These are phyloP conservation scores for Drusus annulatus DNA, from an alignment of 1,140 invertebrate genomes.

Conservation along the genomic window DNA sequence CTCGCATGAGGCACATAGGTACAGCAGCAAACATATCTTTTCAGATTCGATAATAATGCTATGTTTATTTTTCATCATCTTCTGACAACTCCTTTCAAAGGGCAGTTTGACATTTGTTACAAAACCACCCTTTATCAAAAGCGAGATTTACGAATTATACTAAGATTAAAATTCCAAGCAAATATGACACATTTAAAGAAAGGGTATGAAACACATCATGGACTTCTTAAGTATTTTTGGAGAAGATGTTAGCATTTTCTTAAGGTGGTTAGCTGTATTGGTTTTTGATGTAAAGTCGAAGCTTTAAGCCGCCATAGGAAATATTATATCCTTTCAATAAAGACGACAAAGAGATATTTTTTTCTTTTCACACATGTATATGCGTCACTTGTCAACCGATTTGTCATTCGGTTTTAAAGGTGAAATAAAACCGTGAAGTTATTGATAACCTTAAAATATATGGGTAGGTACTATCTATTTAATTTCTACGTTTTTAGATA, in stretches of 20 bases:
- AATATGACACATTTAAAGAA: not conserved
- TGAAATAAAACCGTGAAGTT: not conserved
- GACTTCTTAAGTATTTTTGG: not conserved
- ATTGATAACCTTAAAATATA: too few species aligned
- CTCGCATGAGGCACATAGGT: not conserved
- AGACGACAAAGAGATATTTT: slow-evolving; percentile 6
- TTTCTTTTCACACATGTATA: not conserved
- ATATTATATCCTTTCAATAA: slow-evolving; percentile 24
- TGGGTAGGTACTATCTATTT: too few species aligned
- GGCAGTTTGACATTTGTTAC: slow-evolving; percentile 49
- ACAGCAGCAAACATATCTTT: slow-evolving; percentile 51
- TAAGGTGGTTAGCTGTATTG: too few species aligned
- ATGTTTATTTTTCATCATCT: slow-evolving; percentile 59
- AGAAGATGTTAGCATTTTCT: too few species aligned
- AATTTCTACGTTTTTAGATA: too few species aligned
- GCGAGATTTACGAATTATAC: not conserved
- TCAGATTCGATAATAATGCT: slow-evolving; percentile 55
- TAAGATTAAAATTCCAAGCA: not conserved
- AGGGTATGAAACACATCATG: not conserved
- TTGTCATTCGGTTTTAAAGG: slow-evolving; percentile 1
- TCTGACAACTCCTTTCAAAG: slow-evolving; percentile 43
- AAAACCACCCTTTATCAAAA: not conserved
- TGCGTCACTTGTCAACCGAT: slow-evolving; percentile 9
- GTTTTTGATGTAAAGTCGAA: not conserved
- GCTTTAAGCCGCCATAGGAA: slow-evolving; percentile 6